Base-by-base conservation (phyloP, 2,888 invertebrate species). In the Tolmerus cingulatus region DNA sequence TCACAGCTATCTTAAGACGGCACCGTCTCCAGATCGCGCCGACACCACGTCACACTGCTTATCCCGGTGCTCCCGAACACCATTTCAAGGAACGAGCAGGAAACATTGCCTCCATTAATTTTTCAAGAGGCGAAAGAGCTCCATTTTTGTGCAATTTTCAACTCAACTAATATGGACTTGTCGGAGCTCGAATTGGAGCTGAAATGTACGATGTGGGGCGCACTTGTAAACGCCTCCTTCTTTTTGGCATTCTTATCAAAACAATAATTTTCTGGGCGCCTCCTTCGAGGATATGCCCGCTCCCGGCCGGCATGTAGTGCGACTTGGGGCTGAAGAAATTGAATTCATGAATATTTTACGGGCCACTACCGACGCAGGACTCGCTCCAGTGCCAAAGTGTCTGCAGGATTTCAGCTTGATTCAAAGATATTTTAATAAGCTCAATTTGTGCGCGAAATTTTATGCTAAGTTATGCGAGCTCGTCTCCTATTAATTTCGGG, bases 301-400 rank as follows among this genome's bases (percentile, higher is more conserved):
- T 14, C 37, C 34, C 34, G 34, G 76, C 27, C 76, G 27, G 40
- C 43, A 46, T 37, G 14, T 27, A 23, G 23, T 34, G 37, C 2
- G 37, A 40, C 57, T 19, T 16, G 55, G n/a, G 9, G 16, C 16
- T 19, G 57, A 16, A 82, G 30, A 82, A 51, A 82, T 57, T 82
- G 82, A 82, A 82, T 82, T 82, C 82, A 82, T 82, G 82, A 82
- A 82, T 82, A 82, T 82, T 82, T 82, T 82, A 82, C 30, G 23
- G 46, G 19, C 78, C 27, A 46, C 78, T 37, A 43, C 78, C 40
- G 43, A 27, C 23, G 14, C 43, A 78, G 78, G 78, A 78, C 78
- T 78, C 78, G 78, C 27, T 43, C 43, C 46, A 27, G 40, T 78
- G 78, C 78, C 78, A 78, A 76, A 78, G 78, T 78, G 78, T 78